phyloP scores from a whole-genome alignment of 1,140 invertebrate species.

The Dendroctonus ponderosae region DNA sequence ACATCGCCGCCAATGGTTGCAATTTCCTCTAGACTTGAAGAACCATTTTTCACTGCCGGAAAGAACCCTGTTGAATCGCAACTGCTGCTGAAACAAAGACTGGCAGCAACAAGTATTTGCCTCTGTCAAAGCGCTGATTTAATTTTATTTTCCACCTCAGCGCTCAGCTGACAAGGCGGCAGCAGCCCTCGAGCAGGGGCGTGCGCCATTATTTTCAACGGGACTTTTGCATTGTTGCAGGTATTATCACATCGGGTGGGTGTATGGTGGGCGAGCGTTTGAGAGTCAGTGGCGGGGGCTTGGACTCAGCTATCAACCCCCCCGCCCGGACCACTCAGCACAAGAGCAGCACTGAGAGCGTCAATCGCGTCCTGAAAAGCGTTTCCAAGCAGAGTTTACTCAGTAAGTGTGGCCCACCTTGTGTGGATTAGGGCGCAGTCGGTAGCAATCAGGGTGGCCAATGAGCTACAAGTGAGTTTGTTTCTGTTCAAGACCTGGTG shows the following conservation, averaged over 20 bases:
- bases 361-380: slow-evolving; percentile 54
- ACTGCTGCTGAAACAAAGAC: too few relatives aligned
- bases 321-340: slow-evolving; percentile 41
- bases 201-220: neutral
- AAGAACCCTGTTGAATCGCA: too few relatives aligned
- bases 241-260: slow-evolving; percentile 58
- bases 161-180: too few relatives aligned
- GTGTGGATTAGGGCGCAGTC: too few relatives aligned
- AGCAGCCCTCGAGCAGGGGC: neutral
- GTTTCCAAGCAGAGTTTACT: slow-evolving; percentile 48
- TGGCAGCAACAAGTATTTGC: too few relatives aligned
- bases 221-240: slow-evolving; percentile 47
- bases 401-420: too few relatives aligned
- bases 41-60: too few relatives aligned
- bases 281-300: slow-evolving; percentile 53
- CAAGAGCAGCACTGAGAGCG: slow-evolving; percentile 46
- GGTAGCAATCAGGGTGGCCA: neutral
- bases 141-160: too few relatives aligned
- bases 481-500: slow-evolving; percentile 60
- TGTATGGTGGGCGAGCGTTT: slow-evolving; percentile 54
- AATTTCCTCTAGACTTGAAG: too few relatives aligned
- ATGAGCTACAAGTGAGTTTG: slow-evolving; percentile 11
- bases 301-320: slow-evolving; percentile 52
- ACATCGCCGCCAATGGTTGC: too few relatives aligned
- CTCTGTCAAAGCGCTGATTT: too few relatives aligned